These are phyloP conservation scores for Onychomys torridus DNA, from an alignment of 2,797 vertebrate genomes.

Conservation along the genomic window DNA sequence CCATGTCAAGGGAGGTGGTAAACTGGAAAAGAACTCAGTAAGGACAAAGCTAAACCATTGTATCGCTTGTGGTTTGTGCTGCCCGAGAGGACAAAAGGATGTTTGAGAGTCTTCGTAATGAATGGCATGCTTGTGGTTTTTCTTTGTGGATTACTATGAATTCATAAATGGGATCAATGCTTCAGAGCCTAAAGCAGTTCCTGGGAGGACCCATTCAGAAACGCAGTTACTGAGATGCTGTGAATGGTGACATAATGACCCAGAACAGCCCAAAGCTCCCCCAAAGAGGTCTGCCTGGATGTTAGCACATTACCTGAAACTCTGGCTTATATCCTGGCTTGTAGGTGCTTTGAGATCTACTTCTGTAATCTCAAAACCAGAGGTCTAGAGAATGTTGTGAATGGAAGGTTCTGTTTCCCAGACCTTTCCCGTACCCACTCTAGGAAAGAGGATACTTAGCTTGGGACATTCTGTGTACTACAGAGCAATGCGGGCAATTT, in stretches of 20 bases:
- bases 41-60: slow-evolving; percentile 35
- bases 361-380: neutral
- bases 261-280: neutral
- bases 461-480: neutral
- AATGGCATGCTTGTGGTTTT: slow-evolving; percentile 26
- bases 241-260: neutral
- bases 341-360: slow-evolving; percentile 31
- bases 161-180: slow-evolving; percentile 42
- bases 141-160: slow-evolving; percentile 42
- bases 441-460: slow-evolving; percentile 1
- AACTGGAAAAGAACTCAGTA: neutral
- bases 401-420: neutral
- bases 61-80: slow-evolving; percentile 30
- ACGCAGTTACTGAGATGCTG: neutral
- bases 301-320: neutral
- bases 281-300: neutral
- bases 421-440: neutral
- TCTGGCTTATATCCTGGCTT: neutral
- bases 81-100: slow-evolving; percentile 6
- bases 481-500: slow-evolving; percentile 28
- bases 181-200: slow-evolving; percentile 23
- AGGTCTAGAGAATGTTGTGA: neutral
- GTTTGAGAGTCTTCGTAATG: neutral
- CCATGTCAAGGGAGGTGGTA: neutral
- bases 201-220: slow-evolving; percentile 5